Evolutionary conservation across 2,797 vertebrate species (phyloP).

Genomic region (Chloroceryle amazona): DNA sequence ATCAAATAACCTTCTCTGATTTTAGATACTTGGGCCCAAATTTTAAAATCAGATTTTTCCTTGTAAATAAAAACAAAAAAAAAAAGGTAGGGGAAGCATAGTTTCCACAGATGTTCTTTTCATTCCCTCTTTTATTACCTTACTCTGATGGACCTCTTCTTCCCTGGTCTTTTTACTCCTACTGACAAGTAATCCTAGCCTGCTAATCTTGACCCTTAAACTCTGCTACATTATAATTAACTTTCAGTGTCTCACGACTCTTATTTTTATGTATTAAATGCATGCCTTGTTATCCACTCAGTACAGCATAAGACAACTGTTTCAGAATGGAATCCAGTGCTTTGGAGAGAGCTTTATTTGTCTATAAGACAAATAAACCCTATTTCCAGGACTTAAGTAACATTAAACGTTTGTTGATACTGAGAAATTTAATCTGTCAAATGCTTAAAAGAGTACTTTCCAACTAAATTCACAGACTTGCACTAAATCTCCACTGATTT

Average conservation of each 20-base stretch:
- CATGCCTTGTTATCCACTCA: conserved; percentile 39
- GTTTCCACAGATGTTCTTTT: background rate
- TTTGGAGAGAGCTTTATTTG: conserved; percentile 10
- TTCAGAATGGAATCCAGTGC: conserved; percentile 29
- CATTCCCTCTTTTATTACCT: conserved; percentile 3
- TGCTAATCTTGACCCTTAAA: conserved; percentile 56
- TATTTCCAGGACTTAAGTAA: conserved; percentile 38
- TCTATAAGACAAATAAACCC: conserved; percentile 16
- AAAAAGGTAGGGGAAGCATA: background rate
- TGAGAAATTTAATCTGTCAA: conserved; percentile 41
- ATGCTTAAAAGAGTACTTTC: conserved; percentile 8
- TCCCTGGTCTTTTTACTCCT: background rate
- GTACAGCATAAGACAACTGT: background rate
- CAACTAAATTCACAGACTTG: conserved; percentile 2
- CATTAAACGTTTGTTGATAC: conserved; percentile 19
- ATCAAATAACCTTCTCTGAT: background rate
- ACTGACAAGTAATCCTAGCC: conserved; percentile 34
- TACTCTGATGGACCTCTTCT: conserved; percentile 4
- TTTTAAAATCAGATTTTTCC: background rate
- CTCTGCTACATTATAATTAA: conserved; percentile 53
- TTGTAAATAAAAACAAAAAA: background rate
- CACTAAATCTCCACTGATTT: background rate
- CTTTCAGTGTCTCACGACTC: conserved; percentile 53
- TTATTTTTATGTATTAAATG: conserved; percentile 60
- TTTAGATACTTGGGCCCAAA: background rate